Conservation (phyloP, 2,113 vertebrate genomes). For the Geothlypis trichas region DNA sequence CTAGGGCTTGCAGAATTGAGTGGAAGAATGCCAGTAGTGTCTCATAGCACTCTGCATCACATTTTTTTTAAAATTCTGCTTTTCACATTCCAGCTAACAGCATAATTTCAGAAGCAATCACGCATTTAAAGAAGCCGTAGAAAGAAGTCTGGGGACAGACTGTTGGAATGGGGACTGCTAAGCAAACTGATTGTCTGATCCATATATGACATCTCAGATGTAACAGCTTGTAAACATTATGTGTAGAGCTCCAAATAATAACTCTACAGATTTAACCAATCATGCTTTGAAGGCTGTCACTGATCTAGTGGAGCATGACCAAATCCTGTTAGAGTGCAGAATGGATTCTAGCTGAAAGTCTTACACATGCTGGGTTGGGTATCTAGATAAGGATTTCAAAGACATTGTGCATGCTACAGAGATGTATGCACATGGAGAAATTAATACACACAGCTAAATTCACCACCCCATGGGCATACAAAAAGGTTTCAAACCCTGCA, state of each 20-base stretch:
- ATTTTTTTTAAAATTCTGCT: neutral
- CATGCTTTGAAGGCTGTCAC: slow-evolving; percentile 49
- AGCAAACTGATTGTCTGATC: slow-evolving; percentile 29
- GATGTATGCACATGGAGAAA: neutral
- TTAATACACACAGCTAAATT: neutral
- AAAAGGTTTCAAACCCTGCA: neutral
- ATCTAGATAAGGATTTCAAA: neutral
- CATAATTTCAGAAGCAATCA: slow-evolving; percentile 24
- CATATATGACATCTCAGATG: slow-evolving; percentile 20
- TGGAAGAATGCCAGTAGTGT: neutral
- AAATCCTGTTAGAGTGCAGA: slow-evolving; percentile 9
- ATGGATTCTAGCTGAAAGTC: neutral
- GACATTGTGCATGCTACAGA: neutral
- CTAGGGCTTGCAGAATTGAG: neutral
- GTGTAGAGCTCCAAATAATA: slow-evolving; percentile 48
- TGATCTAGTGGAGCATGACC: slow-evolving; percentile 43
- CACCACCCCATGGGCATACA: neutral
- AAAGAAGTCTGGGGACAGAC: slow-evolving; percentile 6
- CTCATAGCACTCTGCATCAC: neutral
- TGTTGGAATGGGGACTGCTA: neutral
- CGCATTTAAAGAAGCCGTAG: neutral
- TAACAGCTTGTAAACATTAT: slow-evolving; percentile 59
- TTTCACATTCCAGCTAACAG: neutral
- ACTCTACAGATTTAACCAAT: slow-evolving; percentile 52
- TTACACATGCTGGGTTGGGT: neutral